Percentiles rank a stretch among this genome's conserved stretches.
These are phyloP conservation scores for Malurus alboscapulatus DNA, from an alignment of 2,113 vertebrate genomes.

Conservation along the genomic window DNA sequence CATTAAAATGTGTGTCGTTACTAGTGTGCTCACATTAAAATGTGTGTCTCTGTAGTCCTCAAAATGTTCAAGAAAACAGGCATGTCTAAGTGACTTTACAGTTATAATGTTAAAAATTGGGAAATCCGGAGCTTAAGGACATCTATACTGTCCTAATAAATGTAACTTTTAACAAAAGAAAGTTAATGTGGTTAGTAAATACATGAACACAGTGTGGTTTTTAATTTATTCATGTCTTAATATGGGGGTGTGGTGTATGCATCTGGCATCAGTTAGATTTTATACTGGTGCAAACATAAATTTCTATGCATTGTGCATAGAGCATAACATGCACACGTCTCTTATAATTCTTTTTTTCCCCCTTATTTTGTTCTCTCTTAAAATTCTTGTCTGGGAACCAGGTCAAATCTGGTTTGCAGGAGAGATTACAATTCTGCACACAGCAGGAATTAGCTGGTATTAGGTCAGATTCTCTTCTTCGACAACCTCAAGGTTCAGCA, in stretches of 20 bases:
- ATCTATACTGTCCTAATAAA: neutral
- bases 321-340: neutral
- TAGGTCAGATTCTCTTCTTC: slow-evolving; percentile 49
- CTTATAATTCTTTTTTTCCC: neutral
- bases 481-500: neutral
- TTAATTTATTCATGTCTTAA: neutral
- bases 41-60: neutral
- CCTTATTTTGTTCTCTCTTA: neutral
- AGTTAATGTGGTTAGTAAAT: neutral
- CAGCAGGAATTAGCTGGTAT: slow-evolving; percentile 56
- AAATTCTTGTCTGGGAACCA: slow-evolving; percentile 58
- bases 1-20: neutral
- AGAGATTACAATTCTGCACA: slow-evolving; percentile 40
- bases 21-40: neutral
- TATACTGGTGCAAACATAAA: neutral
- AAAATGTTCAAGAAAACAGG: neutral
- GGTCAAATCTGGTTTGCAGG: slow-evolving; percentile 43
- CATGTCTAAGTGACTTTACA: neutral
- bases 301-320: neutral
- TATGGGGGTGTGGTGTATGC: neutral
- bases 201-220: neutral
- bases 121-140: neutral
- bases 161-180: neutral
- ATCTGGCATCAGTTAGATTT: neutral
- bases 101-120: neutral